A percentile compares a stretch with the other conserved stretches of the same genome.
Conservation (phyloP, 2,797 vertebrate species). For the Artibeus jamaicensis region DNA sequence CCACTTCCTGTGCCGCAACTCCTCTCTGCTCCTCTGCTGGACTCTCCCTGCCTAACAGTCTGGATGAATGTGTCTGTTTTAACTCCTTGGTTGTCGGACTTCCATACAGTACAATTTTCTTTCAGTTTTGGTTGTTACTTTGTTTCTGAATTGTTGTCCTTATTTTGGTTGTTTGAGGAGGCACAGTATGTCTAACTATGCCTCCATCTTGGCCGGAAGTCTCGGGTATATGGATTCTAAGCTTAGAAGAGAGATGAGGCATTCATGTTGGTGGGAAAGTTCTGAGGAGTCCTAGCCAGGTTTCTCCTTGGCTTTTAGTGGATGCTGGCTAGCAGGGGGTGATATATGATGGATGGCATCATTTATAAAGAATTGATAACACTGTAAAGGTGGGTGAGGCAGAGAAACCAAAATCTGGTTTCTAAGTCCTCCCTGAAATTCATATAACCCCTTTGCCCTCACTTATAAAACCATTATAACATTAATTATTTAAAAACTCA, state of each 20-base stretch:
- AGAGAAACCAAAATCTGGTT: background rate
- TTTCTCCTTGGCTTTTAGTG: background rate
- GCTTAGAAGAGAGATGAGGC: background rate
- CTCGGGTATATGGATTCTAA: background rate
- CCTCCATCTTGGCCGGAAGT: no score
- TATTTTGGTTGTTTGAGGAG: no score
- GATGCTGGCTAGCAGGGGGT: background rate
- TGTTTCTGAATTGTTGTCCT: no score
- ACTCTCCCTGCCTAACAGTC: no score
- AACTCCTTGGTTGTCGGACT: no score
- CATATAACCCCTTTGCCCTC: background rate
- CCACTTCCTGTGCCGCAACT: no score
- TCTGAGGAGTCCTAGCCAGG: background rate
- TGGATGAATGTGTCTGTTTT: no score
- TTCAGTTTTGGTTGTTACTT: no score
- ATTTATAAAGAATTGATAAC: background rate
- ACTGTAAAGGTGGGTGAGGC: background rate
- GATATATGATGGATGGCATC: background rate
- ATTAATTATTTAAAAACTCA: background rate
- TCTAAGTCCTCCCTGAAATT: slow-evolving; percentile 7
- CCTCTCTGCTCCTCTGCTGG: no score
- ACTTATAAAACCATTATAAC: background rate
- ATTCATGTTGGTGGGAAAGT: background rate
- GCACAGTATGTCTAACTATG: no score
- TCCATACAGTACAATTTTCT: no score